phyloP scores from a whole-genome alignment of 1,140 invertebrate species.

The Anagrus nilaparvatae region DNA sequence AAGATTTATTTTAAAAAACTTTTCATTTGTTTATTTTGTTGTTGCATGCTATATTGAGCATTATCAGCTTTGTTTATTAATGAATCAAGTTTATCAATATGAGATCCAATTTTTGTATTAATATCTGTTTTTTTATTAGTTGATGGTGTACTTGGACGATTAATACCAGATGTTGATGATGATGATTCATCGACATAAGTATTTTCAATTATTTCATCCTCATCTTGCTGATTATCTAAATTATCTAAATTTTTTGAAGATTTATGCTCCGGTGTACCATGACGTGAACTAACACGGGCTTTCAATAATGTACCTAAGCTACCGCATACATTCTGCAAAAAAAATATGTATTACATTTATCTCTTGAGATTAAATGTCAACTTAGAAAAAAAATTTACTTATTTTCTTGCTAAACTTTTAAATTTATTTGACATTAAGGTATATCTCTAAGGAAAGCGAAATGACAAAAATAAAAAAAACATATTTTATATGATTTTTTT shows the following conservation, averaged over 20 bases:
- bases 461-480: no score
- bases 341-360: not conserved
- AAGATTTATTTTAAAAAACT: conserved; percentile 12
- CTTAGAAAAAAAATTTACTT: conserved; percentile 14
- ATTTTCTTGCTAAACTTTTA: no score
- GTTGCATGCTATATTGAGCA: conserved; percentile 52
- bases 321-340: conserved; percentile 50
- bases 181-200: conserved; percentile 1
- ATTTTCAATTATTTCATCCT: conserved; percentile 23
- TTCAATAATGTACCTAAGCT: conserved; percentile 53
- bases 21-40: conserved; percentile 63
- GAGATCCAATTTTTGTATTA: conserved; percentile 47
- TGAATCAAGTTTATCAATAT: conserved; percentile 50
- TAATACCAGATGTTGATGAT: not conserved
- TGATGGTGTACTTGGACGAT: not conserved
- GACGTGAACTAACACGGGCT: conserved; percentile 40
- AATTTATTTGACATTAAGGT: no score
- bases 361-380: not conserved
- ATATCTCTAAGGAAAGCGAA: no score
- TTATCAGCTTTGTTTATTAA: conserved; percentile 56
- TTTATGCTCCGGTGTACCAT: conserved; percentile 30
- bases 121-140: conserved; percentile 38
- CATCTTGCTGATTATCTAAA: no score
- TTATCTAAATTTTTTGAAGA: conserved; percentile 36
- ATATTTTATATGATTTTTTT: no score